Conservation (phyloP, 2,888 invertebrate genomes). For the Elegia similella region DNA sequence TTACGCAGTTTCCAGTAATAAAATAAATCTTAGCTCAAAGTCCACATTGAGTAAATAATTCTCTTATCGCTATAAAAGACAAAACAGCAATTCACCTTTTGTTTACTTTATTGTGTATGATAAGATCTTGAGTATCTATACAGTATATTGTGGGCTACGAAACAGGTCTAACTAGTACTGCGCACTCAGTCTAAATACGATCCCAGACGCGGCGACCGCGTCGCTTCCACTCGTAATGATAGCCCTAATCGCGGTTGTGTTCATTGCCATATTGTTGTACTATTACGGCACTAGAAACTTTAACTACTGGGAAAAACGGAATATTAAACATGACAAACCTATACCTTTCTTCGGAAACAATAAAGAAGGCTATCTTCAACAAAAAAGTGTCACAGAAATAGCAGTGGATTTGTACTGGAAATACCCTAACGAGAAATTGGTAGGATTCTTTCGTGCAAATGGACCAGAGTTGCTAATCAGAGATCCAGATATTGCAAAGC, state of each 20-base stretch:
- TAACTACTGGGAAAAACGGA: constrained; percentile 48
- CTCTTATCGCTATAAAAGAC: no score
- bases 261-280: constrained; percentile 35
- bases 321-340: constrained; percentile 51
- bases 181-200: background rate
- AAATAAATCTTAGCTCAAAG: no score
- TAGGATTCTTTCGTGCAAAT: constrained; percentile 49
- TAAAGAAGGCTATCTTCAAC: constrained; percentile 38
- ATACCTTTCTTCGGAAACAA: constrained; percentile 51
- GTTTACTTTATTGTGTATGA: background rate
- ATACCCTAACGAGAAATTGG: constrained; percentile 50
- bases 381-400: constrained; percentile 43
- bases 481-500: constrained; percentile 53
- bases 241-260: constrained; percentile 22
- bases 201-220: background rate
- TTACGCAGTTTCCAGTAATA: no score
- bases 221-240: background rate
- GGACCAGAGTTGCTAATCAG: constrained; percentile 50
- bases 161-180: background rate
- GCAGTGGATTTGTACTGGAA: constrained; percentile 48
- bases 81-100: no score
- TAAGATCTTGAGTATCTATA: background rate
- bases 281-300: constrained; percentile 44
- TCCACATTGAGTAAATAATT: no score
- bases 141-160: background rate